Conservation (phyloP, 2,888 invertebrate genomes). For the Lycaena phlaeas region DNA sequence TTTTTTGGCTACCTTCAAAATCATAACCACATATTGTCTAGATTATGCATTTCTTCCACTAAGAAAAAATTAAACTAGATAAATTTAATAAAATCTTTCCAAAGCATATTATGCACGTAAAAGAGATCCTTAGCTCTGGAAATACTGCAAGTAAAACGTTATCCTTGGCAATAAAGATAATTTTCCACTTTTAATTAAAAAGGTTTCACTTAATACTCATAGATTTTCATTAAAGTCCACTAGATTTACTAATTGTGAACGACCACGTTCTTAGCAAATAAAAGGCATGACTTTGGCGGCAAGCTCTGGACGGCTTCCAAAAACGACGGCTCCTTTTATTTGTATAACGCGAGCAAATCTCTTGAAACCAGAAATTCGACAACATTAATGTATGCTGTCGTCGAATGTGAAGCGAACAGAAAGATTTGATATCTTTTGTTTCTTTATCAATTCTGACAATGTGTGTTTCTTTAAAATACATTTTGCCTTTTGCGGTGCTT, state of each 20-base stretch:
- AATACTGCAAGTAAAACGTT: neutral
- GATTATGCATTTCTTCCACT: no score
- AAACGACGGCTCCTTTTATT: constrained; percentile 16
- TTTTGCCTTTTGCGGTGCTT: no score
- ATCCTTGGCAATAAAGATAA: neutral
- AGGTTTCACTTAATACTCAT: neutral
- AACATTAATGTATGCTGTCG: neutral
- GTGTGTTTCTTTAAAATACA: no score
- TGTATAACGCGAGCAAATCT: constrained; percentile 15
- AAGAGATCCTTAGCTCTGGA: neutral
- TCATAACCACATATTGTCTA: no score
- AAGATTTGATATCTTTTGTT: neutral
- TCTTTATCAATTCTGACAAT: no score
- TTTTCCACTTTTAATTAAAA: constrained; percentile 6
- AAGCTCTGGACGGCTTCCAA: constrained; percentile 19
- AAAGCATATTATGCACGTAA: no score
- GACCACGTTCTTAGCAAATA: constrained; percentile 11
- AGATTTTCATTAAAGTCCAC: constrained; percentile 1
- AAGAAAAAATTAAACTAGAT: no score
- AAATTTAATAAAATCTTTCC: no score
- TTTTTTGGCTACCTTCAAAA: no score
- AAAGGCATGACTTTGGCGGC: constrained; percentile 15
- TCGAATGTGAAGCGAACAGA: constrained; percentile 1
- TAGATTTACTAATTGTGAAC: constrained; percentile 7
- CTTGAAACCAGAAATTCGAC: constrained; percentile 13